These are phyloP conservation scores for Limenitis camilla DNA, from an alignment of 2,888 invertebrate species.

Conservation along the genomic window DNA sequence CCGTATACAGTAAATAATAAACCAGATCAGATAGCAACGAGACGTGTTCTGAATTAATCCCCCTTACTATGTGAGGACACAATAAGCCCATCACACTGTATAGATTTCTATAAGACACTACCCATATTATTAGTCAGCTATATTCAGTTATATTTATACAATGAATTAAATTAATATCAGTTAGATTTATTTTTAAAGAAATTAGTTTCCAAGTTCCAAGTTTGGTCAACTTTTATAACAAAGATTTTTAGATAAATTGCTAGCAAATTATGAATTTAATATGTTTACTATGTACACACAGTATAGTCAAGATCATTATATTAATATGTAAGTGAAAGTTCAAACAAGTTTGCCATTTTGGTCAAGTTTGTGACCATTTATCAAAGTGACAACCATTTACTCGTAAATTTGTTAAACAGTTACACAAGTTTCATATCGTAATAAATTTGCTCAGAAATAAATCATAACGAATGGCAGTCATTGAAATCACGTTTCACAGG, in stretches of 20 bases:
- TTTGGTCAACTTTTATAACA: no score
- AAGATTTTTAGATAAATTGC: neutral
- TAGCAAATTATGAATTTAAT: neutral
- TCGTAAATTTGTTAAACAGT: slow-evolving; percentile 40
- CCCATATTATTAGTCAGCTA: no score
- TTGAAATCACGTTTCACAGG: slow-evolving; percentile 62
- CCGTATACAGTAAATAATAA: slow-evolving; percentile 30
- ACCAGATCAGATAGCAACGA: slow-evolving; percentile 59
- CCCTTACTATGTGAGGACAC: slow-evolving; percentile 50
- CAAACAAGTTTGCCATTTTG: slow-evolving; percentile 12
- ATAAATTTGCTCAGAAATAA: slow-evolving; percentile 48
- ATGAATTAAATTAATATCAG: no score
- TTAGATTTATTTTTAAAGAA: no score
- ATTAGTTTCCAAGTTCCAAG: no score
- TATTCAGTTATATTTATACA: no score
- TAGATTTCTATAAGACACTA: no score
- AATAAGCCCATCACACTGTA: slow-evolving; percentile 28
- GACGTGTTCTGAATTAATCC: slow-evolving; percentile 69
- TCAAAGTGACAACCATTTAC: slow-evolving; percentile 27
- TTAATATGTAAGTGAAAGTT: neutral
- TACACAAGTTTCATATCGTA: slow-evolving; percentile 34
- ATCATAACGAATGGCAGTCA: slow-evolving; percentile 54
- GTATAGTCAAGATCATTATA: neutral
- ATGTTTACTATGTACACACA: neutral
- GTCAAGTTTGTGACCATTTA: slow-evolving; percentile 30